phyloP scores from a whole-genome alignment of 92 coral and sea anemone genomes.

The Desmophyllum pertusum region DNA sequence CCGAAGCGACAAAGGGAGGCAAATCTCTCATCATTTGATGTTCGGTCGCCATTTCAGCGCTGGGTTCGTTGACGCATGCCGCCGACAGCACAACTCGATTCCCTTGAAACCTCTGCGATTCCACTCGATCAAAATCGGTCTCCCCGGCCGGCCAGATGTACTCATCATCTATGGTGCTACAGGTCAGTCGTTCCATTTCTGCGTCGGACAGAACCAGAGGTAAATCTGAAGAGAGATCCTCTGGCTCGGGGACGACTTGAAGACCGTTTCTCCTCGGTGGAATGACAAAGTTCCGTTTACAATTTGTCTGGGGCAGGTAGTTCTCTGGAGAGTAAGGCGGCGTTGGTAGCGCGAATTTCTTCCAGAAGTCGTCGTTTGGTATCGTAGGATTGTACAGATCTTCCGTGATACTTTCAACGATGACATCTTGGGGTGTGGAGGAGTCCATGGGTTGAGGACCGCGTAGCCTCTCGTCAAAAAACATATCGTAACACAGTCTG shows the following conservation, averaged over 20 bases:
- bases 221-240: conserved; percentile 84
- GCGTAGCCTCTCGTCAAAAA: conserved; percentile 76
- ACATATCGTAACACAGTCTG: conserved; percentile 91
- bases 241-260: conserved; percentile 98
- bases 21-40: conserved; percentile 35
- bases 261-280: conserved; percentile 68
- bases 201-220: conserved; percentile 95
- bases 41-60: conserved; percentile 54
- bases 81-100: conserved; percentile 39
- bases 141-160: conserved; percentile 82
- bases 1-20: conserved; percentile 39
- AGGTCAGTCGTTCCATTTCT: conserved; percentile 90
- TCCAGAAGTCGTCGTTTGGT: conserved; percentile 81
- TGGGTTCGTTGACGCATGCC: conserved; percentile 30
- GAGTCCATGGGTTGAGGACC: conserved; percentile 63
- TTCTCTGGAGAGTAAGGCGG: conserved; percentile 98
- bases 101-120: conserved; percentile 48
- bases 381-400: conserved; percentile 73
- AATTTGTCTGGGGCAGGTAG: conserved; percentile 57
- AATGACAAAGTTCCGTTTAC: conserved; percentile 55
- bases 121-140: conserved; percentile 69
- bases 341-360: conserved; percentile 87
- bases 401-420: conserved; percentile 70
- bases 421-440: conserved; percentile 57
- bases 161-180: conserved; percentile 88